Evolutionary conservation across 2,888 invertebrate genomes (phyloP), one percentile per base, ranked within the genome.

Genomic region (Plutella xylostella): DNA sequence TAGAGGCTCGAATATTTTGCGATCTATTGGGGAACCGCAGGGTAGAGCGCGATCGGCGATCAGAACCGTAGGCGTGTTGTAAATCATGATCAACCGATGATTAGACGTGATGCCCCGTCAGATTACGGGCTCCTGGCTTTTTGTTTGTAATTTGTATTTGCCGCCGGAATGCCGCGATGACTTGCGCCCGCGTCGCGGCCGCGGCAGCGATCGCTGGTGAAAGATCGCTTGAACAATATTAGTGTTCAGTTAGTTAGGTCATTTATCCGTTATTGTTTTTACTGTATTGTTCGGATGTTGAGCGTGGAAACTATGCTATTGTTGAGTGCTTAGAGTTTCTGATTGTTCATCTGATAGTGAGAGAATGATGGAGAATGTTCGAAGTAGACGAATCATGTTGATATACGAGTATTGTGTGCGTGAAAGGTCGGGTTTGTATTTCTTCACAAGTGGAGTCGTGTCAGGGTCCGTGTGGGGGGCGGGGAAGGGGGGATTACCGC

Each of bases 1-100:
- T 43, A 28, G n/a, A n/a, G n/a, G n/a, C n/a, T n/a, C n/a, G n/a
- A n/a, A n/a, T n/a, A n/a, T n/a, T n/a, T n/a, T n/a, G n/a, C n/a
- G n/a, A n/a, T n/a, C n/a, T n/a, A n/a, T n/a, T n/a, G n/a, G n/a
- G n/a, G n/a, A 47, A 35, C 47, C 44, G 43, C 46, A 14, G 20
- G 28, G 21, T 21, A 18, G 37, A 35, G 43, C 30, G 30, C 39
- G 44, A 39, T 31, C 44, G 19, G 11, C 21, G 30, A 44, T 39
- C 44, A 18, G 15, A 20, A 33, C 20, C 3, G 25, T 60, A 68
- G 68, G 60, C 69, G 70, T 68, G 68, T 77, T 65, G 77, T 80
- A 77, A 79, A 79, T 80, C 82, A 82, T 79, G 80, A 76, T 76
- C 77, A 74, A 67, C 58, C 72, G 76, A 71, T 75, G 78, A 79